Conservation (phyloP, 2,113 vertebrate species). For the Otocyon megalotis region DNA sequence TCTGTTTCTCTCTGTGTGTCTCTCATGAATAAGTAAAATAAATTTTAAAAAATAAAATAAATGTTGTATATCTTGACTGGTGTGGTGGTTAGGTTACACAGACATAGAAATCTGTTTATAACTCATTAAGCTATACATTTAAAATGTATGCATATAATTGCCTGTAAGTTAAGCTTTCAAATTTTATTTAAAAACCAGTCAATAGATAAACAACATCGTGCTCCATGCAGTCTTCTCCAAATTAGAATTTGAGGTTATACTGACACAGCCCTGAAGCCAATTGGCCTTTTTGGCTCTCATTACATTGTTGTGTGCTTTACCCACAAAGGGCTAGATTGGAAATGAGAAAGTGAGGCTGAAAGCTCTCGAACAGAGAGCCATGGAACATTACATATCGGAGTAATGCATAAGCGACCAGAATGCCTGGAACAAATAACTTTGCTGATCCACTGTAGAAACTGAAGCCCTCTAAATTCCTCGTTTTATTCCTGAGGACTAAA, state of each 20-base stretch:
- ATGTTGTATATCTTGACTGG: not conserved
- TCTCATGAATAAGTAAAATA: no score
- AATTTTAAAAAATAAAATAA: not conserved
- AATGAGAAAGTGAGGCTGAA: not conserved
- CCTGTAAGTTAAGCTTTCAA: not conserved
- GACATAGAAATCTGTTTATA: not conserved
- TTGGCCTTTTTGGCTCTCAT: slow-evolving; percentile 10
- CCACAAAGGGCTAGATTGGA: not conserved
- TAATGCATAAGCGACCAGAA: not conserved
- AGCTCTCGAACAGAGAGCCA: not conserved
- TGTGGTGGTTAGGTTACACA: not conserved
- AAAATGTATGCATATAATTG: not conserved
- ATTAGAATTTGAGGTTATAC: slow-evolving; percentile 30
- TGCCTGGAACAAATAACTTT: slow-evolving; percentile 22
- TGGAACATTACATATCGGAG: not conserved
- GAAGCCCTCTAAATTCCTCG: slow-evolving; percentile 55
- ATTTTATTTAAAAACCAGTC: slow-evolving; percentile 30
- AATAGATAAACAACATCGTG: not conserved
- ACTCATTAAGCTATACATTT: not conserved
- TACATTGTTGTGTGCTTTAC: not conserved
- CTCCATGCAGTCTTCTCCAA: not conserved
- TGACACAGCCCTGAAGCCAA: slow-evolving; percentile 16
- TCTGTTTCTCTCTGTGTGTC: no score
- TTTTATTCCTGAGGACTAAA: not conserved
- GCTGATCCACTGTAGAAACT: slow-evolving; percentile 42